Conservation (phyloP, 2,113 vertebrate genomes). For the Upupa epops region DNA sequence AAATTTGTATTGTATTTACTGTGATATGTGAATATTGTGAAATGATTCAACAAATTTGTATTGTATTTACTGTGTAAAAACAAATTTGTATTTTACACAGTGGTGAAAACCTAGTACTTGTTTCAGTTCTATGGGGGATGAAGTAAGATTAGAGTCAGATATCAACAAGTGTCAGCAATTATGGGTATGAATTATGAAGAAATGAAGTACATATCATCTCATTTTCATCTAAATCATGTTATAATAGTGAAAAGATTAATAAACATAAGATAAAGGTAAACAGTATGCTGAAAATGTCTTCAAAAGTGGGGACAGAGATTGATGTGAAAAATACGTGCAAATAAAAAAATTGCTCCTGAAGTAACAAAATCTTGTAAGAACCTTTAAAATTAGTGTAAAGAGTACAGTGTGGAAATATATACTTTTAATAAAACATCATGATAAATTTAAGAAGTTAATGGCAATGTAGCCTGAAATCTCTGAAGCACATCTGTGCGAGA, state of each 20-base stretch:
- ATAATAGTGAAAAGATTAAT: not conserved
- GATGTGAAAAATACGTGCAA: not conserved
- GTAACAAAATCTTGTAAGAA: not conserved
- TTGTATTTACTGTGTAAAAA: no score
- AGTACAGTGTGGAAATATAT: not conserved
- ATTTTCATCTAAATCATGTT: not conserved
- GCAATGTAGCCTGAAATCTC: accelerated
- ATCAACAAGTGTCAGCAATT: not conserved
- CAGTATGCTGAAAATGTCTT: not conserved
- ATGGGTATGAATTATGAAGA: not conserved
- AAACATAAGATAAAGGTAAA: not conserved
- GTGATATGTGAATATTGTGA: no score
- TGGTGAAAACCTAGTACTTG: not conserved
- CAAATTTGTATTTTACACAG: not conserved
- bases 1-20: no score
- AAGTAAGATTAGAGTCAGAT: not conserved
- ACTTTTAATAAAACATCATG: not conserved
- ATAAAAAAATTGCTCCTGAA: not conserved
- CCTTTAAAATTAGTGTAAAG: not conserved
- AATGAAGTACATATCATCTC: not conserved
- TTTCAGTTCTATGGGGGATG: not conserved
- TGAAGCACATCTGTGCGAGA: not conserved
- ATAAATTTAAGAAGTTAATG: not conserved
- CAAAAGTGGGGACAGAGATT: not conserved
- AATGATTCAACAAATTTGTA: no score